A percentile compares a stretch with the other conserved stretches of the same genome.
phyloP scores from a whole-genome alignment of 2,797 vertebrate species.

The Masticophis lateralis region DNA sequence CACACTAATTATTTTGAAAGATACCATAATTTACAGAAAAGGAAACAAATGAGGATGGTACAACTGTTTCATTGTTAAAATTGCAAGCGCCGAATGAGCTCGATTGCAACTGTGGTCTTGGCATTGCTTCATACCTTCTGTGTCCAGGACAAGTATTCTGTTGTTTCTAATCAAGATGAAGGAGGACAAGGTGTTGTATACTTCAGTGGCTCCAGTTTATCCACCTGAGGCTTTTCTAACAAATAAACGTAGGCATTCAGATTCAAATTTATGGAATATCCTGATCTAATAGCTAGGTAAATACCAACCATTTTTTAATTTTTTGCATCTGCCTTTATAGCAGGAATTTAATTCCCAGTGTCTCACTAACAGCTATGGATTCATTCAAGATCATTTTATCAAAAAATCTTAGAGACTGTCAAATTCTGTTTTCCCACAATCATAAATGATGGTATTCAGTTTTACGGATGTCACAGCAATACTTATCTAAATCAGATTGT shows the following conservation, averaged over 20 bases:
- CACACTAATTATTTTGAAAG: conserved; percentile 49
- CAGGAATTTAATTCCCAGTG: background rate
- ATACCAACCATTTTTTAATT: background rate
- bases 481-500: background rate
- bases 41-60: conserved; percentile 39
- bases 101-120: background rate
- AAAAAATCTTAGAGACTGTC: background rate
- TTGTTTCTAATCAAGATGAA: background rate
- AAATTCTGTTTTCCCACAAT: background rate
- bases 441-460: too few species aligned
- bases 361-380: background rate
- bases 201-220: background rate
- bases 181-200: background rate
- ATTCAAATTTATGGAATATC: too few species aligned
- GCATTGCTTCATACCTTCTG: background rate
- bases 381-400: background rate
- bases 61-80: conserved; percentile 42
- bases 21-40: conserved; percentile 39
- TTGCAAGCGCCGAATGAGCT: conserved; percentile 29
- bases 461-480: background rate
- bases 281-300: background rate
- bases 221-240: background rate
- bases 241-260: background rate
- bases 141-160: background rate
- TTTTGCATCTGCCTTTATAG: background rate